Base-by-base conservation (phyloP, 2,113 vertebrate species). In the Neopipo cinnamomea region DNA sequence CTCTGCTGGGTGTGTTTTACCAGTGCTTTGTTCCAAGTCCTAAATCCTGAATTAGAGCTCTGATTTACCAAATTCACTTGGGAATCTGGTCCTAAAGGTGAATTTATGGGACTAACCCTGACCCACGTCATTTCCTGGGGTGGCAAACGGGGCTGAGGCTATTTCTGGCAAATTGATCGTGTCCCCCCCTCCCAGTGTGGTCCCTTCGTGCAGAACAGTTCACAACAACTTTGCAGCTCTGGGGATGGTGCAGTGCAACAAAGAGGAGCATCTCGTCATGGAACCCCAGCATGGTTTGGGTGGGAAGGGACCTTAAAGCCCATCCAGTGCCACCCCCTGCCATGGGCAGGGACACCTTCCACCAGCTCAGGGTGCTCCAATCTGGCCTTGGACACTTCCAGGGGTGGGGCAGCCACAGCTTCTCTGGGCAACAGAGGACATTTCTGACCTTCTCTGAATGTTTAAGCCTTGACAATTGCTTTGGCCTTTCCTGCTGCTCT, bases 91-190 rank as follows among this genome's bases (percentile, higher is more conserved):
- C 15, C 24, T n/a, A 56, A 31, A 9, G 37, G 67, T 37, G 73
- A 75, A 63, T 46, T 41, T 7, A 7, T 4, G 23, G 21, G 37
- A 59, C n/a, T n/a, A 31, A 79, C 41, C 20, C 4, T 1, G 37
- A 24, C 7, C 1, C 6, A 1, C 0, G 0, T 66, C 47, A 11
- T 35, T 35, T 66, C 18, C 52, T 27, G 39, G 1, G 20, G 11
- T 2, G 1, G 39, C 6, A 8, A 80, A 28, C 0, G 9, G 22
- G 41, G 18, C 47, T 33, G n/a, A 42, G n/a, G 68, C 4, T 28
- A 7, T 35, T 61, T 47, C 5, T 35, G 33, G 46, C 17, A 27
- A 12, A 35, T 35, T 21, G 6, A 16, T 41, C 21, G 14, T 44
- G 35, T 55, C 12, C 25, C 28, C 28, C 53, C 61, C 7, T 5